phyloP scores from a whole-genome alignment of 2,797 vertebrate species.

The Urocyon cinereoargenteus region DNA sequence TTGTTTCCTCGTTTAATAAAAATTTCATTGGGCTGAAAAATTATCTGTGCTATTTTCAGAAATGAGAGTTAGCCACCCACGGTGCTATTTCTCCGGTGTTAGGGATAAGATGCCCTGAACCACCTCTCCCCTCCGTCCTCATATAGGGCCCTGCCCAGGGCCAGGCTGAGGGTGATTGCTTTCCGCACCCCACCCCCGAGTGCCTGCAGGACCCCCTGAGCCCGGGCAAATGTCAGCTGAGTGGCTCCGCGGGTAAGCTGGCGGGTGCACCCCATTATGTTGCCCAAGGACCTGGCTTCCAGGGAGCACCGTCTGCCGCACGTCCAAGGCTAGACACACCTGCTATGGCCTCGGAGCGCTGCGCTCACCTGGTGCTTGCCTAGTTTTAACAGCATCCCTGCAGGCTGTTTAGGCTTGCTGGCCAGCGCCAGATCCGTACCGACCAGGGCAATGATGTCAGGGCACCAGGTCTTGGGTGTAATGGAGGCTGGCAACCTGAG shows the following conservation, averaged over 20 bases:
- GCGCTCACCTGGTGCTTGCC: background rate
- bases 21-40: slow-evolving; percentile 65
- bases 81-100: background rate
- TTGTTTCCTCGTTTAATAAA: slow-evolving; percentile 57
- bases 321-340: background rate
- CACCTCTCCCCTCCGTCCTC: background rate
- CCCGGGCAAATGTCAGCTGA: background rate
- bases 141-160: background rate
- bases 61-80: slow-evolving; percentile 52
- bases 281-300: background rate
- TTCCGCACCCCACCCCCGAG: background rate
- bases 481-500: background rate
- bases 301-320: background rate
- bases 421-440: background rate
- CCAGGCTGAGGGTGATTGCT: background rate
- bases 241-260: background rate
- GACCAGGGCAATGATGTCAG: too few relatives aligned
- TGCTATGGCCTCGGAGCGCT: background rate
- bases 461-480: too few relatives aligned
- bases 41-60: slow-evolving; percentile 56
- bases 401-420: background rate
- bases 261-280: background rate
- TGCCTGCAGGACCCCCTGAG: background rate
- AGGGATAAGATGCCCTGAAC: background rate
- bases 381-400: background rate